Evolutionary conservation across 2,113 vertebrate genomes (phyloP), one percentile per base, ranked within the genome.

Genomic region (Phasianus colchicus): DNA sequence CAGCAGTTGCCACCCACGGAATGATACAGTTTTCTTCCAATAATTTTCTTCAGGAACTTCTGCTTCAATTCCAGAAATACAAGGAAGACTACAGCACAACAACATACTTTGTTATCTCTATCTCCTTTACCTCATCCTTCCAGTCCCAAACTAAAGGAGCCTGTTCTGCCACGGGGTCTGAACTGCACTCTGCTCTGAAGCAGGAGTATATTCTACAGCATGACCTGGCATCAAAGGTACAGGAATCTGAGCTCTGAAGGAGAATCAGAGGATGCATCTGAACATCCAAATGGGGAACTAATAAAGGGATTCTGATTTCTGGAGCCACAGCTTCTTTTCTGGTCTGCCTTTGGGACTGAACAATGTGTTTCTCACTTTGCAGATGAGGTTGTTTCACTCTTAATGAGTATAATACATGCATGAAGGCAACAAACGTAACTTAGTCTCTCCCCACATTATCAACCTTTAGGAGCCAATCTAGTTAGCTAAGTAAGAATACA

Each of bases 31-130:
- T 78, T 65, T 7, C 8, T 89, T 27, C 13, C 7, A 10, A 14
- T 25, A 32, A 54, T 86, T 95, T 91, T 69, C 43, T 89, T 86
- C 60, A 77, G 40, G 10, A 90, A 2, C 36, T 79, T 90, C 36
- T 80, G 32, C 13, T 74, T 85, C 50, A 50, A 6, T 40, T 16
- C 42, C 55, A 82, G 47, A 75, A 52, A 84, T 19, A 8, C 32
- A 70, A 84, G 12, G 13, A 27, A 65, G 11, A 91, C 22, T 36
- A 73, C 38, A 79, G 12, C 13, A 77, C 52, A 0, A 4, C 25
- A 78, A 24, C 6, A 25, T 5, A 15, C 1, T 71, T 77, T 12
- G 16, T 32, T 50, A 82, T 45, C 70, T 61, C 13, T 57, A 9
- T 7, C 43, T 83, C 36, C 27, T 86, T 55, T 81, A 27, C 12